Conservation (phyloP, 2,888 invertebrate genomes). For the Isoperla grammatica region DNA sequence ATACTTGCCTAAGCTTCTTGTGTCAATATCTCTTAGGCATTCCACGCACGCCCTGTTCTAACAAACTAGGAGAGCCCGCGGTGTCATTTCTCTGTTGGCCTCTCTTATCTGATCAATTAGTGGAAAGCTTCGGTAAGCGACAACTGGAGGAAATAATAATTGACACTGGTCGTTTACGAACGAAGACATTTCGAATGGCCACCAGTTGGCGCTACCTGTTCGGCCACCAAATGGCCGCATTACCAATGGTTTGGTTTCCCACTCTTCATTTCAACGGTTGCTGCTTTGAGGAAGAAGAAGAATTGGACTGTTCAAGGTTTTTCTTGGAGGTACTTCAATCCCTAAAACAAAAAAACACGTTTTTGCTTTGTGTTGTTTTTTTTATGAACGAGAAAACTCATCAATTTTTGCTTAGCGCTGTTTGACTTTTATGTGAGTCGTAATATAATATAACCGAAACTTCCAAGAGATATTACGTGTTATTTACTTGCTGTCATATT, state of each 20-base stretch:
- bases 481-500: neutral
- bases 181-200: conserved; percentile 1
- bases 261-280: too few species aligned
- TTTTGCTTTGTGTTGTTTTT: too few species aligned
- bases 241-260: neutral
- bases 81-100: neutral
- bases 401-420: neutral
- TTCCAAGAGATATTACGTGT: neutral
- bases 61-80: neutral
- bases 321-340: too few species aligned
- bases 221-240: neutral
- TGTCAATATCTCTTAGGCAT: neutral
- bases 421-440: neutral
- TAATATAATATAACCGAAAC: neutral
- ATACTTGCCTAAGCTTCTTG: neutral
- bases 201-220: neutral
- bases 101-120: conserved; percentile 15
- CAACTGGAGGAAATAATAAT: conserved; percentile 2
- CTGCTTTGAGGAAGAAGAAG: too few species aligned
- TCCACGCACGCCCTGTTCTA: neutral
- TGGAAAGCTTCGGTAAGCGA: neutral
- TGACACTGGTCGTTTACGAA: neutral
- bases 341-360: too few species aligned
- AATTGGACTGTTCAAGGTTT: too few species aligned
- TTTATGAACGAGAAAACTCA: too few species aligned